Evolutionary conservation across 2,888 invertebrate species (phyloP).

Genomic region (Thelaira solivaga): DNA sequence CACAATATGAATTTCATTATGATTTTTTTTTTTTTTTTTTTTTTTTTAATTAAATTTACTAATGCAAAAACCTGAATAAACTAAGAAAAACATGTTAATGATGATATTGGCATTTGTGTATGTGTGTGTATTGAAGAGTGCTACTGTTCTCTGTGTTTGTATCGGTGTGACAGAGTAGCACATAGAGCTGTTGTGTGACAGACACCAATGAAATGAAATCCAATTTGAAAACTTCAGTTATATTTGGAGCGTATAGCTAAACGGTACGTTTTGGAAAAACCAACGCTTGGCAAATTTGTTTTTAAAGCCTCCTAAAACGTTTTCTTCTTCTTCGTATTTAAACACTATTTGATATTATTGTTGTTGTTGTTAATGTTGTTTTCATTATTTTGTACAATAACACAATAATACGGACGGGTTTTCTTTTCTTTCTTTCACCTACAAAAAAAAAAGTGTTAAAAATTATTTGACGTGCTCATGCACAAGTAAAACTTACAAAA

Average conservation of each 20-base stretch:
- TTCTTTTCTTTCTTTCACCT: too few species aligned
- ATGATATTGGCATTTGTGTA: neutral
- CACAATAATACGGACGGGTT: constrained; percentile 45
- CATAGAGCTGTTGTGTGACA: constrained; percentile 10
- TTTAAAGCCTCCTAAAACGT: constrained; percentile 43
- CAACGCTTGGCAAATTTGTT: constrained; percentile 62
- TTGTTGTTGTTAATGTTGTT: neutral
- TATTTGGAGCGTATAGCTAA: constrained; percentile 69
- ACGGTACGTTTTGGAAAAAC: constrained; percentile 66
- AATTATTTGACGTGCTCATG: neutral
- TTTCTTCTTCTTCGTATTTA: constrained; percentile 44
- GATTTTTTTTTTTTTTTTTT: too few species aligned
- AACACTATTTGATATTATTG: neutral
- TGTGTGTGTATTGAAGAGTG: neutral
- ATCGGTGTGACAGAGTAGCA: constrained; percentile 12
- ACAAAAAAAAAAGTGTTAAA: constrained; percentile 38
- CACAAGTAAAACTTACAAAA: neutral
- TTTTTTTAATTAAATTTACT: too few species aligned
- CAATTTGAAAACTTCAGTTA: constrained; percentile 67
- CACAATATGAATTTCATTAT: constrained; percentile 39
- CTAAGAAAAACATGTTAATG: constrained; percentile 9
- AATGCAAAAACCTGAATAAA: constrained; percentile 7
- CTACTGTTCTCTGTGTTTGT: too few species aligned
- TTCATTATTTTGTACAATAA: constrained; percentile 35
- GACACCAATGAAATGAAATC: constrained; percentile 59